phyloP scores from a whole-genome alignment of 2,113 vertebrate species.

The Erythrocebus patas region DNA sequence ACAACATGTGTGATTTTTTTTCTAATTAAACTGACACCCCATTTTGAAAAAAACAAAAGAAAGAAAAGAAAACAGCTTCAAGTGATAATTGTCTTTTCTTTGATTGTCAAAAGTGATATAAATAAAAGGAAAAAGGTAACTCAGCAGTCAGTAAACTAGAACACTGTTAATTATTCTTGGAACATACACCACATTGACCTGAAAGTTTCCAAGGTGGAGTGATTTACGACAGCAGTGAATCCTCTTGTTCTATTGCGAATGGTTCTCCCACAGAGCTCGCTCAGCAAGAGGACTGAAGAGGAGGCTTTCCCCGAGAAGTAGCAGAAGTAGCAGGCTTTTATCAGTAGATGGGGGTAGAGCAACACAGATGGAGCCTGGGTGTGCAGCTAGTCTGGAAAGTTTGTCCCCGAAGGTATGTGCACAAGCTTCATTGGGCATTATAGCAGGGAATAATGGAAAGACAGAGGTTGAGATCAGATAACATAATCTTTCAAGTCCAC shows the following conservation, averaged over 20 bases:
- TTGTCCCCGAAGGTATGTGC: background rate
- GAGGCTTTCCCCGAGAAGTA: background rate
- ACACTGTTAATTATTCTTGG: slow-evolving; percentile 48
- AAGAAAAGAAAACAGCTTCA: background rate
- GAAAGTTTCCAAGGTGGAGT: slow-evolving; percentile 24
- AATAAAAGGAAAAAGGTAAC: slow-evolving; percentile 64
- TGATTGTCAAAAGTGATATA: slow-evolving; percentile 29
- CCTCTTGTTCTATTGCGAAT: background rate
- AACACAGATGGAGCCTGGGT: slow-evolving; percentile 53
- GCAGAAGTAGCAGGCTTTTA: slow-evolving; percentile 81
- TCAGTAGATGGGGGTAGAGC: slow-evolving; percentile 88
- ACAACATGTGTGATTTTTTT: background rate
- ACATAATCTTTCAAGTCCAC: background rate
- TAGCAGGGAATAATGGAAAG: slow-evolving; percentile 42
- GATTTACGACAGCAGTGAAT: slow-evolving; percentile 38
- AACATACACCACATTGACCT: background rate
- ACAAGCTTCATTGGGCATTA: background rate
- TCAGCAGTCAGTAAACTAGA: slow-evolving; percentile 33
- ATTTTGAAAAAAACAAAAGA: background rate
- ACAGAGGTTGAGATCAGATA: slow-evolving; percentile 33
- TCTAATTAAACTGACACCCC: slow-evolving; percentile 20
- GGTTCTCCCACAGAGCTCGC: slow-evolving; percentile 51
- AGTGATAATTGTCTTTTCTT: slow-evolving; percentile 48
- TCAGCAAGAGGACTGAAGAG: background rate
- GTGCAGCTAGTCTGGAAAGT: background rate